Base-by-base conservation (phyloP, 92 coral and sea anemone genomes). In the Palythoa heliodiscus region DNA sequence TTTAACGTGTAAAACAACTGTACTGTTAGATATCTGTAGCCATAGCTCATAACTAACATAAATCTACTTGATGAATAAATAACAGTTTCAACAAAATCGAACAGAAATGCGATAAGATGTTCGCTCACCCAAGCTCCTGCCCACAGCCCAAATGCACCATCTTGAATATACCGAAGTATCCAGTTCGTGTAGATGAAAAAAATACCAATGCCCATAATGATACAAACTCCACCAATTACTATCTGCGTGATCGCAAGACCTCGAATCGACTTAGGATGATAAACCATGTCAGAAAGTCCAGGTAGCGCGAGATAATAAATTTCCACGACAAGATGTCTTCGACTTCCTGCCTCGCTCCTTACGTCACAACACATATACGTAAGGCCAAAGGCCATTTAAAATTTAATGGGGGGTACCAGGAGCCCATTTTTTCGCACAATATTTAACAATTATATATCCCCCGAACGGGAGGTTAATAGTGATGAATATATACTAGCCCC, bases 111-210 rank as follows among this genome's bases (percentile, higher is more conserved):
- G 50, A 43, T 43, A 58, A 58, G 75, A 11, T 71, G 3, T 15
- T 3, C 15, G 12, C 68, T 77, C 7, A 77, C 82, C 82, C 82
- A 77, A 76, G 82, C 68, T 2, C 82, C 82, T 2, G 68, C 64
- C 82, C 82, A 76, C 13, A 76, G 64, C 47, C 82, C 82, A 14
- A 17, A 76, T 9, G 67, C 23, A 13, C 67, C 67, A 54, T 76
- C 64, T 76, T 76, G 50, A 4, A 58, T 55, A n/a, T 5, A 76
- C 52, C n/a, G 22, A 5, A 54, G 2, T 7, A 2, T 24, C 52
- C 24, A 25, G 40, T 17, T 4, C 7, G 23, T 39, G 11, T 3
- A 2, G 7, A 76, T 66, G 7, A 53, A 76, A 12, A 76, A 76
- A 8, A 76, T 76, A 1, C 69, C 69, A 12, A 76, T 53, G 1